phyloP scores from a whole-genome alignment of 2,113 vertebrate genomes.

The Rhinichthys klamathensis region DNA sequence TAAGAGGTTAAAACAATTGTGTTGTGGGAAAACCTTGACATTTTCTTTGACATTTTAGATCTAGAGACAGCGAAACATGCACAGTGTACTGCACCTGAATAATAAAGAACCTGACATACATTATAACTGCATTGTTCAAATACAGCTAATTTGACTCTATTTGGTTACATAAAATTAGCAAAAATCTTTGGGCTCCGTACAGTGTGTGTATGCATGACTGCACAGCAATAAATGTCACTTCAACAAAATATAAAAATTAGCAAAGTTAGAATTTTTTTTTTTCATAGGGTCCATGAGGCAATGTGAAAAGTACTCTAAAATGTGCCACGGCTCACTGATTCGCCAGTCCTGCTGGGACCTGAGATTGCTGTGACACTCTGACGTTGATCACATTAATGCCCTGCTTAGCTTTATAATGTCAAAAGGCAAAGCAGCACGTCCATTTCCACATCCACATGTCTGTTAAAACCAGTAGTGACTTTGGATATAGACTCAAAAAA shows the following conservation, averaged over 20 bases:
- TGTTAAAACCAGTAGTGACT: neutral
- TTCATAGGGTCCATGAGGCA: too few relatives aligned
- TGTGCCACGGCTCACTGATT: neutral
- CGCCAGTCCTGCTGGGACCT: neutral
- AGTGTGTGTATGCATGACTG: neutral
- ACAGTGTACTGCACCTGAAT: neutral
- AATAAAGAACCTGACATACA: neutral
- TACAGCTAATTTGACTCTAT: neutral
- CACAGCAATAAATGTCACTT: neutral
- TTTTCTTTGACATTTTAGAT: conserved; percentile 19
- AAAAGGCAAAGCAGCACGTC: neutral
- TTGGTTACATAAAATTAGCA: neutral
- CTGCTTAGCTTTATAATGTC: neutral
- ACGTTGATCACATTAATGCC: neutral
- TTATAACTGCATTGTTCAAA: neutral
- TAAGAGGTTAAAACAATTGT: neutral
- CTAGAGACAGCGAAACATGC: neutral
- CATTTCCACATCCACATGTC: neutral
- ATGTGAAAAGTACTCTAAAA: neutral
- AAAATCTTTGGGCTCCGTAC: too few relatives aligned
- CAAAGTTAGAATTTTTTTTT: neutral
- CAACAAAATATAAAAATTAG: neutral
- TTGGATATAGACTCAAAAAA: neutral
- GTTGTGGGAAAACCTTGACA: conserved; percentile 13
- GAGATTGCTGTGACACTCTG: neutral